Evolutionary conservation across 2,888 invertebrate species (phyloP), one percentile per base, ranked within the genome.

Genomic region (Adelognathus sp.): DNA sequence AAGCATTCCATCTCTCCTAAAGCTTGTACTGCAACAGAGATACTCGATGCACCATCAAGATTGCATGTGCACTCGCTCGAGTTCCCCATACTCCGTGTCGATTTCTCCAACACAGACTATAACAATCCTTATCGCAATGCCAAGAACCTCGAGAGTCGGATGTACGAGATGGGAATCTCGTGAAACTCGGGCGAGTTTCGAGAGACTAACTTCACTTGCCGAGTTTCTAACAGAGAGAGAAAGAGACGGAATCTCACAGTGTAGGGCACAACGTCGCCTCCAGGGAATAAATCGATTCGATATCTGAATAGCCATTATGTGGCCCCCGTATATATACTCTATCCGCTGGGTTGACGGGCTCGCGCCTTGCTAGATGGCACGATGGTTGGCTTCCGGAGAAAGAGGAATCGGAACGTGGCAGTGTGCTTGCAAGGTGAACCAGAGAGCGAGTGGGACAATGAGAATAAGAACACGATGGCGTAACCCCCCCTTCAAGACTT

Each of bases 251-350:
- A 44, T 50, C 70, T 21, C 27, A 39, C 21, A 76, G 63, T 46
- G 74, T 63, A 29, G 46, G 27, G 71, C 64, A 60, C 66, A 27
- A 29, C 61, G 61, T 56, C 46, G 83, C 83, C 84, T 73, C 82
- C 61, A 76, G 84, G 84, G 85, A 86, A 88, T 88, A 87, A 87
- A 88, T 88, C 86, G 88, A 86, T 87, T 88, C 85, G 87, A 86
- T 88, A 88, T 87, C 86, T 86, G 87, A 84, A 86, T 87, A 87
- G 84, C 87, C 86, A 84, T 87, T 88, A 87, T 82, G 84, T 84
- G 76, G 79, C 82, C 75, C 80, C 81, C 54, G 11, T 24, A 18
- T 44, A 9, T 16, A n/a, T n/a, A n/a, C 44, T 44, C 31, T 54
- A 27, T 3, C 31, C 29, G n/a, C 16, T 7, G 80, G 85, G 76